A percentile compares a stretch with the other conserved stretches of the same genome.
Evolutionary conservation across 2,797 vertebrate species (phyloP).

Genomic region (Florisuga fusca): DNA sequence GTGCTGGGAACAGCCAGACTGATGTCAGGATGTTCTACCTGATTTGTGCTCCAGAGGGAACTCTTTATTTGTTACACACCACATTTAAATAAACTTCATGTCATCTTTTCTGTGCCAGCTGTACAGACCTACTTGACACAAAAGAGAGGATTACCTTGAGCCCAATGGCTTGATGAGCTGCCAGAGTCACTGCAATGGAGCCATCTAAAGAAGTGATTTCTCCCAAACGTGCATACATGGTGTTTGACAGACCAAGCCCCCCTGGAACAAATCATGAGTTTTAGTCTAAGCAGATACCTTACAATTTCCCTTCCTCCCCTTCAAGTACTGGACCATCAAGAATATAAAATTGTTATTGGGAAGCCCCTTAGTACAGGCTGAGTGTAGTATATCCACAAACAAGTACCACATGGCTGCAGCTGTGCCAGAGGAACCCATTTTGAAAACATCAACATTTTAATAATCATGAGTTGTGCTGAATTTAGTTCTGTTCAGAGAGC

Average conservation of each 20-base stretch:
- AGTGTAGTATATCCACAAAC: background rate
- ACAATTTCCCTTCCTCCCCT: background rate
- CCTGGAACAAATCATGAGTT: conserved; percentile 70
- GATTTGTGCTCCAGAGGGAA: background rate
- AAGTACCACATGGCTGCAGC: background rate
- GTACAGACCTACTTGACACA: background rate
- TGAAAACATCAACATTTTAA: background rate
- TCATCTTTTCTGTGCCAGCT: background rate
- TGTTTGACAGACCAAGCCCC: conserved; percentile 94
- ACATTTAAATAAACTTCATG: background rate
- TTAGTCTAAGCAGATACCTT: background rate
- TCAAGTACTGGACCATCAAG: background rate
- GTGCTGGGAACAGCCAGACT: background rate
- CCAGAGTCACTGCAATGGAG: conserved; percentile 91
- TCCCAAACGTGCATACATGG: conserved; percentile 92
- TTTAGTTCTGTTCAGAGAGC: background rate
- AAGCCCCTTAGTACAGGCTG: rapidly evolving
- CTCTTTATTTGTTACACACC: background rate
- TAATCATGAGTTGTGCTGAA: background rate
- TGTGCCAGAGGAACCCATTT: background rate
- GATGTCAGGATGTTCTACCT: background rate
- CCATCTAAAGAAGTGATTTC: conserved; percentile 89
- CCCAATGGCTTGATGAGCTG: conserved; percentile 95
- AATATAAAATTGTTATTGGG: background rate
- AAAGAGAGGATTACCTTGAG: conserved; percentile 86